A percentile compares a stretch with the other conserved stretches of the same genome.
Conservation (phyloP, 2,888 invertebrate genomes). For the Nephrotoma guestfalica region DNA sequence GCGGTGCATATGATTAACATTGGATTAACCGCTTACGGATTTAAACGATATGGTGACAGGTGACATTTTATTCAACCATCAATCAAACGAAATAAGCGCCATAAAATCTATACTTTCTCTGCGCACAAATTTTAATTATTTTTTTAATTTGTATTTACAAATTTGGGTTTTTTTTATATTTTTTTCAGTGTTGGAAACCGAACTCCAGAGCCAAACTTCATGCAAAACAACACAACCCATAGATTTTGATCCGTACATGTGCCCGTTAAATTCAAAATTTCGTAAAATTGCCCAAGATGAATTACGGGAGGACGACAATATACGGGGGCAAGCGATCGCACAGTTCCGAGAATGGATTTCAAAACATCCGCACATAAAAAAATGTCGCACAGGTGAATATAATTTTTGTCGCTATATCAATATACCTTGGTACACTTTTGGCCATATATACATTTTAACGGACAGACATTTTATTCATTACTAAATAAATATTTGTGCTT, state of each 20-base stretch:
- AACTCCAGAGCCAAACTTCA: slow-evolving; percentile 22
- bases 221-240: slow-evolving; percentile 20
- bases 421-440: background rate
- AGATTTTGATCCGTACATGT: slow-evolving; percentile 29
- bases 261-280: slow-evolving; percentile 29
- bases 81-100: too few species aligned
- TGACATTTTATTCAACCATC: too few species aligned
- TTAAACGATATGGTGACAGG: too few species aligned
- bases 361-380: slow-evolving; percentile 68
- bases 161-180: slow-evolving; percentile 6
- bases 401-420: background rate
- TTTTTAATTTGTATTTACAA: background rate
- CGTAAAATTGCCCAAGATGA: slow-evolving; percentile 53
- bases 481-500: background rate
- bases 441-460: background rate
- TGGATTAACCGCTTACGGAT: too few species aligned
- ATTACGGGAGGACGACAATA: slow-evolving; percentile 62
- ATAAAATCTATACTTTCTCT: too few species aligned
- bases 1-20: too few species aligned
- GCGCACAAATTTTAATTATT: background rate
- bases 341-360: slow-evolving; percentile 72
- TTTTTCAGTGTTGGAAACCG: slow-evolving; percentile 30
- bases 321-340: slow-evolving; percentile 54
- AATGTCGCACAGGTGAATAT: slow-evolving; percentile 48
- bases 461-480: background rate